A percentile compares a stretch with the other conserved stretches of the same genome.
Evolutionary conservation across 1,140 invertebrate genomes (phyloP).

Genomic region (Mycetomoellerius zeteki): DNA sequence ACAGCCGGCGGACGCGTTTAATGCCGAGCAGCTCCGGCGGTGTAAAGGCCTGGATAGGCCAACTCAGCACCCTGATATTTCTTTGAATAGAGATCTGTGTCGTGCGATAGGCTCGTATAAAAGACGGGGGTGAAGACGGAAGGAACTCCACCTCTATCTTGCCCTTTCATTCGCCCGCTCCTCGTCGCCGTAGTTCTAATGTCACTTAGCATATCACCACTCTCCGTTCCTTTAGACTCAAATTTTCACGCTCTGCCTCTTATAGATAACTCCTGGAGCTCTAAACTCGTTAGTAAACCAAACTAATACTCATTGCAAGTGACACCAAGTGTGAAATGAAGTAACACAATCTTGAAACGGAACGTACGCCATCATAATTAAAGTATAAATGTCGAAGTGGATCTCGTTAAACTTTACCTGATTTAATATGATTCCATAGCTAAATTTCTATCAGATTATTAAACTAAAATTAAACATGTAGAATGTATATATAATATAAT

Average conservation of each 20-base stretch:
- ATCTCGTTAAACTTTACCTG: not conserved
- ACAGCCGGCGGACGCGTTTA: conserved; percentile 65
- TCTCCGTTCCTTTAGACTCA: conserved; percentile 49
- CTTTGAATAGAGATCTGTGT: conserved; percentile 82
- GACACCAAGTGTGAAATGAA: conserved; percentile 34
- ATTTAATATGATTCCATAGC: conserved; percentile 4
- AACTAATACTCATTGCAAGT: not conserved
- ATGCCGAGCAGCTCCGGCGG: conserved; percentile 66
- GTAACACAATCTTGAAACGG: conserved; percentile 13
- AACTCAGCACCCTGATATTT: conserved; percentile 82
- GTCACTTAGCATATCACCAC: conserved; percentile 52
- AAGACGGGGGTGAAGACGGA: conserved; percentile 62
- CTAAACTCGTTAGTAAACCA: conserved; percentile 27
- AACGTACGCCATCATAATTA: conserved; percentile 11
- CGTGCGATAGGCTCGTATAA: conserved; percentile 75
- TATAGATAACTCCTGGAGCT: conserved; percentile 44
- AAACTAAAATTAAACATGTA: not conserved
- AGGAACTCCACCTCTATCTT: conserved; percentile 71
- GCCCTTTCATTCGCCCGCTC: conserved; percentile 42
- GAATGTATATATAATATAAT: not conserved
- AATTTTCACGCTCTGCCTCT: conserved; percentile 71
- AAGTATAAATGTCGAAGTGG: not conserved
- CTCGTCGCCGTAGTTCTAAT: conserved; percentile 63
- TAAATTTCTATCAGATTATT: conserved; percentile 52
- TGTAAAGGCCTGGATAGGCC: conserved; percentile 71